A percentile compares a stretch with the other conserved stretches of the same genome.
Conservation (phyloP, 2,113 vertebrate species). For the Hippoglossus stenolepis region DNA sequence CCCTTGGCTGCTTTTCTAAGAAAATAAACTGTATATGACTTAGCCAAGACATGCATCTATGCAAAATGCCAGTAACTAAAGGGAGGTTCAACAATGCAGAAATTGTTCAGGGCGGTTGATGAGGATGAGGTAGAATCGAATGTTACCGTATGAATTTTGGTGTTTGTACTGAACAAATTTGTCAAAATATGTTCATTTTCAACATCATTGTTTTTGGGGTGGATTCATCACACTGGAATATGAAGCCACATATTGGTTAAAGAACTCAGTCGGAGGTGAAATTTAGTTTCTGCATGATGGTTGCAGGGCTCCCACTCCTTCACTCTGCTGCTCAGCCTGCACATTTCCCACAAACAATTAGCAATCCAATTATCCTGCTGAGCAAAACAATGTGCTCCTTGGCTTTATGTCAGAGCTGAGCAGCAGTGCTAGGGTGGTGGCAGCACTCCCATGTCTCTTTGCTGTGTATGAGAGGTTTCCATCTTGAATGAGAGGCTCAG, state of each 20-base stretch:
- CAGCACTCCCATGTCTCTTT: conserved; percentile 22
- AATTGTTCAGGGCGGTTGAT: no score
- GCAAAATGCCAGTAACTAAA: no score
- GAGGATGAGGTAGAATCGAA: no score
- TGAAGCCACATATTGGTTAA: conserved; percentile 8
- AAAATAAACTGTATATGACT: no score
- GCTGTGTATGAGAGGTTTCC: conserved; percentile 44
- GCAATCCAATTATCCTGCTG: conserved; percentile 58
- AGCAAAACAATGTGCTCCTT: conserved; percentile 40
- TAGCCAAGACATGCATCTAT: no score
- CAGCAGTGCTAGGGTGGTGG: conserved; percentile 7
- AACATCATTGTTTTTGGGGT: no score
- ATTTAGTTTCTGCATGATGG: conserved; percentile 13
- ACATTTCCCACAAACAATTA: conserved; percentile 62
- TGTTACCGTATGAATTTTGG: no score
- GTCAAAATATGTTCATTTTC: not conserved
- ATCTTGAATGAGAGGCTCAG: conserved; percentile 43
- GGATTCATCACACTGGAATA: not conserved
- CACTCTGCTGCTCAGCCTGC: conserved; percentile 10
- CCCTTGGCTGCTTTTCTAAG: no score
- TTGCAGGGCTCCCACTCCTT: not conserved
- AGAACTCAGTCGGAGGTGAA: conserved; percentile 12
- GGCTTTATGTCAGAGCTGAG: conserved; percentile 41
- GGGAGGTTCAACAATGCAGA: no score
- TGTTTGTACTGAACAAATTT: not conserved